phyloP scores from a whole-genome alignment of 2,113 vertebrate genomes.

The Zosterops hypoxanthus region DNA sequence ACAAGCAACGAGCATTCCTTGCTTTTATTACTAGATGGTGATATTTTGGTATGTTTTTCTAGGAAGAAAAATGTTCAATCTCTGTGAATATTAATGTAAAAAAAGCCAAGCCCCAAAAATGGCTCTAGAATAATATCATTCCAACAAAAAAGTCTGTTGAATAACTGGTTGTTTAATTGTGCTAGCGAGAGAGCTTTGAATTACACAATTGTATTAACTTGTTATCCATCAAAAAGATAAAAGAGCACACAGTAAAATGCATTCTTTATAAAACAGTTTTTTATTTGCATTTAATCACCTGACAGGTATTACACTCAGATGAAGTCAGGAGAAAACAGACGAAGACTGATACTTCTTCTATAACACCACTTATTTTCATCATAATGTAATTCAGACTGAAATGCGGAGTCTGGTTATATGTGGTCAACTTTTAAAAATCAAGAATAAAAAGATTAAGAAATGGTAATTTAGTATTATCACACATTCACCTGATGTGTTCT shows the following conservation, averaged over 20 bases:
- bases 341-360: background rate
- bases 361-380: background rate
- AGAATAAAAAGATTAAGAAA: background rate
- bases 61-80: background rate
- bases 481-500: rapidly evolving
- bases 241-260: background rate
- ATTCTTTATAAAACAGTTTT: conserved; percentile 10
- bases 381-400: background rate
- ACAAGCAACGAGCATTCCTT: background rate
- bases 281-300: background rate
- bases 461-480: background rate
- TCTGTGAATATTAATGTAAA: background rate
- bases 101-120: background rate
- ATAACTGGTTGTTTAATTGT: conserved; percentile 45
- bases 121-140: conserved; percentile 8
- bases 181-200: conserved; percentile 3
- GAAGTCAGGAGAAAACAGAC: background rate
- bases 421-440: background rate
- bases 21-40: background rate
- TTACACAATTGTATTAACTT: conserved; percentile 13
- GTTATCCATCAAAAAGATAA: conserved; percentile 23
- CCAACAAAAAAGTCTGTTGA: conserved; percentile 30
- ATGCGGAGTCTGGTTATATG: background rate
- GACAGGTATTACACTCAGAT: background rate
- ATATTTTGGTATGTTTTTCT: conserved; percentile 13